Conservation (phyloP, 2,797 vertebrate species). For the Protosalanx chinensis region DNA sequence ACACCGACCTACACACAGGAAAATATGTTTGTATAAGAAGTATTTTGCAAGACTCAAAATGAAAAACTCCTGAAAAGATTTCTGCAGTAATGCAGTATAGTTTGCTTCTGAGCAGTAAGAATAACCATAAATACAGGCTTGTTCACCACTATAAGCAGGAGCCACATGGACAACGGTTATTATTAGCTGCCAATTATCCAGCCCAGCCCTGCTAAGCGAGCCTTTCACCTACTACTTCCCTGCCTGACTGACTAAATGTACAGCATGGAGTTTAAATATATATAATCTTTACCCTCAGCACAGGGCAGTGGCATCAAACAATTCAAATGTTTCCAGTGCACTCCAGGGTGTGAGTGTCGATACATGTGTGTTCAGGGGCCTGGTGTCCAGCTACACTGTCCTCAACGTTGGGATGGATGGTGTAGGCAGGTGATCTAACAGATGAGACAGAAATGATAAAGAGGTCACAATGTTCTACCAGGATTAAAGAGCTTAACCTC, state of each 20-base stretch:
- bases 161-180: conserved; percentile 39
- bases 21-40: no score
- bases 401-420: background rate
- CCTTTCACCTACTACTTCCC: background rate
- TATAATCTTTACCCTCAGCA: conserved; percentile 43
- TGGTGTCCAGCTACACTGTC: background rate
- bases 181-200: conserved; percentile 50
- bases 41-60: background rate
- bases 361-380: background rate
- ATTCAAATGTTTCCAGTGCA: background rate
- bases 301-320: conserved; percentile 18
- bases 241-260: conserved; percentile 22
- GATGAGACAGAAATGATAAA: conserved; percentile 24
- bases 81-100: background rate
- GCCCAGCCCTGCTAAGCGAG: conserved; percentile 31
- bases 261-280: conserved; percentile 26
- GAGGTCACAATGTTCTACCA: conserved; percentile 41
- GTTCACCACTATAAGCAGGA: background rate
- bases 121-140: background rate
- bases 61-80: background rate
- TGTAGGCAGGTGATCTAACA: conserved; percentile 10
- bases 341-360: background rate
- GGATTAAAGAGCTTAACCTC: conserved; percentile 52
- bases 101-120: background rate
- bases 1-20: background rate